Evolutionary conservation across 2,797 vertebrate genomes (phyloP).

Genomic region (Lacerta agilis): DNA sequence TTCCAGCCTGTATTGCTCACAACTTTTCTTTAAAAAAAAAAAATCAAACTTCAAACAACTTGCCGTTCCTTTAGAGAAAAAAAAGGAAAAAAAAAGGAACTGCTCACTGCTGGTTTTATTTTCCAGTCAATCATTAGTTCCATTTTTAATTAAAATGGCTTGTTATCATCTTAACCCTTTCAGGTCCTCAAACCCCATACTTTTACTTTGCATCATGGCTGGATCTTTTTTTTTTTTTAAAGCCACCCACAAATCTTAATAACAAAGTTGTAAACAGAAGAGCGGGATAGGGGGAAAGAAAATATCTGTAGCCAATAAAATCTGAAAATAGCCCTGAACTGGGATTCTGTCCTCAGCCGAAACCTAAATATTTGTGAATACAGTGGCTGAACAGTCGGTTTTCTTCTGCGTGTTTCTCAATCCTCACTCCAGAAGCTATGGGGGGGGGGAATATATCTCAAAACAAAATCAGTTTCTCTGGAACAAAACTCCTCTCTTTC

Average conservation of each 20-base stretch:
- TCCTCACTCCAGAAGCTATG: not conserved
- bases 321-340: conserved; percentile 75
- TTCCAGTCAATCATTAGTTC: conserved; percentile 14
- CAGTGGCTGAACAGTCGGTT: conserved; percentile 55
- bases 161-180: conserved; percentile 19
- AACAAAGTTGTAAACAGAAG: conserved; percentile 7
- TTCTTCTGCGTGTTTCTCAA: not conserved
- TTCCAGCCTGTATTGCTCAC: not conserved
- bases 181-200: not conserved
- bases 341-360: conserved; percentile 73
- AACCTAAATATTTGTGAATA: conserved; percentile 77
- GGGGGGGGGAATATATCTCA: not conserved
- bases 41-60: conserved; percentile 20
- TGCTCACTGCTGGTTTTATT: conserved; percentile 13
- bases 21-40: not conserved
- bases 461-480: not conserved
- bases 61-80: not conserved
- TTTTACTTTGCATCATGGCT: not conserved
- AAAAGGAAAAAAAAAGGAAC: not conserved
- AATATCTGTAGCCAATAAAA: conserved; percentile 35
- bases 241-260: not conserved
- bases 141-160: conserved; percentile 34
- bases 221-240: no score
- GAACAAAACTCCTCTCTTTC: not conserved
- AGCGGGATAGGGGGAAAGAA: not conserved